Conservation (phyloP, 2,113 vertebrate species). For the Silurus asotus region DNA sequence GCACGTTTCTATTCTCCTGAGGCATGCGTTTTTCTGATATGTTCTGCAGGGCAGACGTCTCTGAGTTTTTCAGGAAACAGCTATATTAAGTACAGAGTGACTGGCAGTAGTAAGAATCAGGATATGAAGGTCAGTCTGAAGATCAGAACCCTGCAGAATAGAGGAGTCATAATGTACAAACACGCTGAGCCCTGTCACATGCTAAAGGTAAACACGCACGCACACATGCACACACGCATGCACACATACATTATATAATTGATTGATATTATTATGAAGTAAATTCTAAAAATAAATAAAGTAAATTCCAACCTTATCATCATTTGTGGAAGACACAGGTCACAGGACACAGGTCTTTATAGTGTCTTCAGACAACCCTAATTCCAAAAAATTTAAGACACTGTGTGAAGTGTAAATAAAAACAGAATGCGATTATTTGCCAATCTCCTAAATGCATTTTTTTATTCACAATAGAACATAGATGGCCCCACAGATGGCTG, state of each 20-base stretch:
- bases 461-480: too few relatives aligned
- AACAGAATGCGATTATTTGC: too few relatives aligned
- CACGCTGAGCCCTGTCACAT: slow-evolving; percentile 91
- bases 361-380: neutral
- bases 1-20: neutral
- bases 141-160: slow-evolving; percentile 90
- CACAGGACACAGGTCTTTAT: neutral
- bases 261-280: neutral
- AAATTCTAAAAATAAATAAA: too few relatives aligned
- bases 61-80: slow-evolving; percentile 96
- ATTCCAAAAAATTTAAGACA: too few relatives aligned
- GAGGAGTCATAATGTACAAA: slow-evolving; percentile 95
- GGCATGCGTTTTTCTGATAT: slow-evolving; percentile 15
- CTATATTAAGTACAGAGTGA: slow-evolving; percentile 95
- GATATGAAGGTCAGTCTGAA: slow-evolving; percentile 87
- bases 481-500: too few relatives aligned
- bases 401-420: too few relatives aligned
- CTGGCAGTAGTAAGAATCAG: slow-evolving; percentile 80
- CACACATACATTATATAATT: neutral
- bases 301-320: neutral
- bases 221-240: slow-evolving; percentile 5
- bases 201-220: slow-evolving; percentile 81
- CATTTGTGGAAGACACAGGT: neutral
- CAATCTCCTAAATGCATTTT: too few relatives aligned
- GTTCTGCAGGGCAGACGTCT: slow-evolving; percentile 82